Conservation (phyloP, 1,140 invertebrate genomes). For the Psix sp. region DNA sequence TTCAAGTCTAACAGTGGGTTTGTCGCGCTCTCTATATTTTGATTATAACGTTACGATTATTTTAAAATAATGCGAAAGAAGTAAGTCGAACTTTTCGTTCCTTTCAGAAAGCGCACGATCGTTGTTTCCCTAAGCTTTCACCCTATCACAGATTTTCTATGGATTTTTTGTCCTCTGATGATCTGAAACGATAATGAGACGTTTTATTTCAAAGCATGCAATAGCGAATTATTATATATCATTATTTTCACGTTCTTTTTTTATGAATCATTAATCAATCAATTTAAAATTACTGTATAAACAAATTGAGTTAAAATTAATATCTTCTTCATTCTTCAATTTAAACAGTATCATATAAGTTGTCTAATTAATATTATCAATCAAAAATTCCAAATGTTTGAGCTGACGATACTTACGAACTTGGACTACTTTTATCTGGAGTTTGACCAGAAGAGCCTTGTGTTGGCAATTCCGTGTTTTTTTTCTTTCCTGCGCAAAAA, state of each 20-base stretch:
- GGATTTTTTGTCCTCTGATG: constrained; percentile 46
- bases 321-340: neutral
- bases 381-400: too few relatives aligned
- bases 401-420: constrained; percentile 60
- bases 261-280: too few relatives aligned
- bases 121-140: constrained; percentile 7
- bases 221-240: too few relatives aligned
- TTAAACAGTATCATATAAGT: neutral
- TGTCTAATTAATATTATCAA: too few relatives aligned
- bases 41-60: constrained; percentile 11
- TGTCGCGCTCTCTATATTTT: constrained; percentile 15
- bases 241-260: too few relatives aligned
- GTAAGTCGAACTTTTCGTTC: constrained; percentile 11
- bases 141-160: constrained; percentile 45
- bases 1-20: constrained; percentile 13
- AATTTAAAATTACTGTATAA: too few relatives aligned
- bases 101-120: constrained; percentile 7
- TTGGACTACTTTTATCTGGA: constrained; percentile 59
- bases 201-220: neutral
- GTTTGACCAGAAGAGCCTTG: constrained; percentile 60
- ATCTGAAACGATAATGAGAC: constrained; percentile 40
- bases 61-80: constrained; percentile 6
- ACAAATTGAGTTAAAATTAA: constrained; percentile 4
- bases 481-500: constrained; percentile 60
- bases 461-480: constrained; percentile 33